phyloP scores from a whole-genome alignment of 2,888 invertebrate species.

The Oscheius sp. region DNA sequence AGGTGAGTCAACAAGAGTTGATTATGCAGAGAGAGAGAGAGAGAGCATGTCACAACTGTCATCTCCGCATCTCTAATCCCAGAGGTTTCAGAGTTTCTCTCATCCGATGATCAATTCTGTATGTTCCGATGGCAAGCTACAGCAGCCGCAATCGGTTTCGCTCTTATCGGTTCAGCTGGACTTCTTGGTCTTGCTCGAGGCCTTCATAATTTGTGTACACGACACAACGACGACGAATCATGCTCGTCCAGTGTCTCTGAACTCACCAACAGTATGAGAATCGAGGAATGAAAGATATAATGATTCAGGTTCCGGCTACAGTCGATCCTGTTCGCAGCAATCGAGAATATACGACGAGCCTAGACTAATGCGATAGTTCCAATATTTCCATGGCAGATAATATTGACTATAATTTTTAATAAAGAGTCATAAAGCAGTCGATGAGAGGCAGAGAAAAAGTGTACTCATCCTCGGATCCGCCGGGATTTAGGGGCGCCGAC shows the following conservation, averaged over 20 bases:
- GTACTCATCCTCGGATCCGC: neutral
- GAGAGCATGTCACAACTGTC: constrained; percentile 1
- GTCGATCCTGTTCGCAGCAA: neutral
- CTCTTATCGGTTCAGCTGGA: constrained; percentile 4
- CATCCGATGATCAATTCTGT: constrained; percentile 18
- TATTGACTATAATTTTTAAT: neutral
- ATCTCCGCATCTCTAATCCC: too few relatives aligned
- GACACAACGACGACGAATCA: constrained; percentile 12
- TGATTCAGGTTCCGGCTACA: constrained; percentile 16
- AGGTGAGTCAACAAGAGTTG: constrained; percentile 9
- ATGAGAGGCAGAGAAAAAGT: neutral
- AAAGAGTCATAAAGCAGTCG: neutral
- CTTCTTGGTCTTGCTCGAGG: constrained; percentile 13
- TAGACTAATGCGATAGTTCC: constrained; percentile 3
- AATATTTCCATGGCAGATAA: neutral
- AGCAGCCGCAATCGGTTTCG: constrained; percentile 7
- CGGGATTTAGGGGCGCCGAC: constrained; percentile 12
- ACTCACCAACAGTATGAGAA: constrained; percentile 8
- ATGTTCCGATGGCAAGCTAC: constrained; percentile 30
- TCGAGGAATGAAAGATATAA: neutral
- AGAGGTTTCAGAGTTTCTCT: constrained; percentile 15
- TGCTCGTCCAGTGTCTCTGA: constrained; percentile 28
- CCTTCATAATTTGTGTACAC: constrained; percentile 24
- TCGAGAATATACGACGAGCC: constrained; percentile 28
- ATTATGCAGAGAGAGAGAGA: neutral